Conservation (phyloP, 2,797 vertebrate genomes). For the Enteromius mattozi region DNA sequence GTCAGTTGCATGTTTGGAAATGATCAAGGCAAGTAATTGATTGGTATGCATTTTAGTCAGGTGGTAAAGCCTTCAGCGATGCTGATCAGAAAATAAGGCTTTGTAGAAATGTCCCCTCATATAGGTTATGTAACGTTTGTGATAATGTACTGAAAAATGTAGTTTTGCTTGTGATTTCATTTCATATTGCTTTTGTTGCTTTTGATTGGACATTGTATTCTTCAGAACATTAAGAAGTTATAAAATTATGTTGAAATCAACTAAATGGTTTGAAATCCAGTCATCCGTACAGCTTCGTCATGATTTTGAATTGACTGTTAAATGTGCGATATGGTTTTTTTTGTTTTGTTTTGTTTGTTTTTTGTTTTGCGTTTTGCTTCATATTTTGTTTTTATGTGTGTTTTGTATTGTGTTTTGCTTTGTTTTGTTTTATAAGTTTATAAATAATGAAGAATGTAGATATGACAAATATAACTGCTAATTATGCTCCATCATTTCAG, state of each 20-base stretch:
- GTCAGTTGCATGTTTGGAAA: too few species aligned
- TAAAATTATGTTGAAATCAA: background rate
- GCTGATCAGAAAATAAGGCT: too few species aligned
- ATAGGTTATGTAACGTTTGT: too few species aligned
- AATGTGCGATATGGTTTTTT: background rate
- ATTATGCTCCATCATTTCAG: conserved; percentile 69
- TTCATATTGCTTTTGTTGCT: background rate
- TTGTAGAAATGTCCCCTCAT: too few species aligned
- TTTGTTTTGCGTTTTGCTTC: too few species aligned
- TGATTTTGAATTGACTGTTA: background rate
- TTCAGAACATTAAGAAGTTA: background rate
- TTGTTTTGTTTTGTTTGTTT: too few species aligned
- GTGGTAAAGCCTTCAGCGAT: too few species aligned
- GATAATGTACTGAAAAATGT: too few species aligned
- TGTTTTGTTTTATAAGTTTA: too few species aligned
- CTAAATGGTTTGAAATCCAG: background rate
- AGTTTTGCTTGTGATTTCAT: background rate
- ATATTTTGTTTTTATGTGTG: too few species aligned
- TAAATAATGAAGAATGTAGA: conserved; percentile 6
- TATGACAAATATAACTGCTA: background rate
- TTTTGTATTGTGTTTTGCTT: background rate
- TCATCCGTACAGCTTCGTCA: background rate
- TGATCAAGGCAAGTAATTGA: too few species aligned
- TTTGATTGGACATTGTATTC: background rate
- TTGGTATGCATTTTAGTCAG: too few species aligned